A percentile compares a stretch with the other conserved stretches of the same genome.
Evolutionary conservation across 37 sponge, comb jelly and placozoan species (phyloP).

Genomic region (Petrosia ficiformis): DNA sequence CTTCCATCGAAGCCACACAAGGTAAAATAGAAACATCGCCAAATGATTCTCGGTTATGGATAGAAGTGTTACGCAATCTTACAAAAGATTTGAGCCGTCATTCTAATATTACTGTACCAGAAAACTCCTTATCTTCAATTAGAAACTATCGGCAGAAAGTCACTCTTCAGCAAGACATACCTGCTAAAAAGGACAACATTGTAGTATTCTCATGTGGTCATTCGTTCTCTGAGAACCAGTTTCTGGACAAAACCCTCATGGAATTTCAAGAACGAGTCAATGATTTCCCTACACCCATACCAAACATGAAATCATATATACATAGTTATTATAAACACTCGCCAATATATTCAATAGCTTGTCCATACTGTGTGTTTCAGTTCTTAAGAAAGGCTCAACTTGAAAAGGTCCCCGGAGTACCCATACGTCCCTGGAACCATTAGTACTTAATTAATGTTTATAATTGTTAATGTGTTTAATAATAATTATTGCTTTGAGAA

Average conservation of each 20-base stretch:
- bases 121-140: slow-evolving; percentile 1
- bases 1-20: background rate
- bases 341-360: slow-evolving; percentile 19
- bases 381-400: slow-evolving; percentile 55
- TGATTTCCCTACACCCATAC: slow-evolving; percentile 37
- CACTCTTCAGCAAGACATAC: background rate
- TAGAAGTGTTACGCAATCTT: slow-evolving; percentile 52
- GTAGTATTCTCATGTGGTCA: slow-evolving; percentile 71
- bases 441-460: background rate
- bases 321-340: slow-evolving; percentile 30
- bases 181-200: background rate
- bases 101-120: slow-evolving; percentile 13
- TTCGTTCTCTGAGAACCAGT: slow-evolving; percentile 35
- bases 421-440: slow-evolving; percentile 67
- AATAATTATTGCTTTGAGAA: background rate
- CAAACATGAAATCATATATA: slow-evolving; percentile 16
- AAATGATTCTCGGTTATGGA: slow-evolving; percentile 42
- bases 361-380: slow-evolving; percentile 73
- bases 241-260: slow-evolving; percentile 25
- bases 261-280: slow-evolving; percentile 56
- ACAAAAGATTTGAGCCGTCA: slow-evolving; percentile 19
- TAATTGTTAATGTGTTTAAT: background rate
- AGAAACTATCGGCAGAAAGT: background rate
- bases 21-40: slow-evolving; percentile 9
- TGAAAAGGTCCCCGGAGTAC: slow-evolving; percentile 23